Evolutionary conservation across 2,888 invertebrate species (phyloP).

Genomic region (Drosophila seclusa): DNA sequence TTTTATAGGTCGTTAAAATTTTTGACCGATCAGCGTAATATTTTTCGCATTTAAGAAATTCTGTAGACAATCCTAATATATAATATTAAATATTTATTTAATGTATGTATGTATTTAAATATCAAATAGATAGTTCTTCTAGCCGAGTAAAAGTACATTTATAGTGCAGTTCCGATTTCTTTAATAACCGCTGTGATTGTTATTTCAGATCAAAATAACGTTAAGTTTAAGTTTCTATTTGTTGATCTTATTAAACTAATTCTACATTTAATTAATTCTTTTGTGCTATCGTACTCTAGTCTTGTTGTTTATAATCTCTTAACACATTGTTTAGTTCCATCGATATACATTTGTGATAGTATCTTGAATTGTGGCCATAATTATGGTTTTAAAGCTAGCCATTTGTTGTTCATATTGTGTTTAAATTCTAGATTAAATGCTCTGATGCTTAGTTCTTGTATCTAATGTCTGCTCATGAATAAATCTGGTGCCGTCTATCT

Average conservation of each 20-base stretch:
- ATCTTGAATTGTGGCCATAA: neutral
- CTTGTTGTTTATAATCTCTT: neutral
- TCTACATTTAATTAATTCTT: neutral
- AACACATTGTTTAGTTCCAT: neutral
- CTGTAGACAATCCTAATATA: neutral
- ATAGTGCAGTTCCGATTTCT: neutral
- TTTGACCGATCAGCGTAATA: neutral
- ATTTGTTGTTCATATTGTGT: neutral
- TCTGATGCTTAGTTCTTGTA: neutral
- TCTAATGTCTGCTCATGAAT: neutral
- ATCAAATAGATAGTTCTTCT: neutral
- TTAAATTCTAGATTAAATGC: neutral
- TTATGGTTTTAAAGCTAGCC: neutral
- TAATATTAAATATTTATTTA: neutral
- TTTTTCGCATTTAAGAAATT: neutral
- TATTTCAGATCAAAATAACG: neutral
- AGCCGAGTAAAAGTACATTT: neutral
- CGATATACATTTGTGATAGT: neutral
- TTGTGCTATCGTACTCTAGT: neutral
- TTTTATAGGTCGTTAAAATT: neutral
- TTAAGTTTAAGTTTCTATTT: neutral
- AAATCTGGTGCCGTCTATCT: neutral
- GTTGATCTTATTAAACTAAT: neutral
- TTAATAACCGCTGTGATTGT: no score
- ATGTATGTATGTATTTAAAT: neutral